These are phyloP conservation scores for Tachypleus tridentatus DNA, from an alignment of 1,140 invertebrate genomes.

Conservation along the genomic window DNA sequence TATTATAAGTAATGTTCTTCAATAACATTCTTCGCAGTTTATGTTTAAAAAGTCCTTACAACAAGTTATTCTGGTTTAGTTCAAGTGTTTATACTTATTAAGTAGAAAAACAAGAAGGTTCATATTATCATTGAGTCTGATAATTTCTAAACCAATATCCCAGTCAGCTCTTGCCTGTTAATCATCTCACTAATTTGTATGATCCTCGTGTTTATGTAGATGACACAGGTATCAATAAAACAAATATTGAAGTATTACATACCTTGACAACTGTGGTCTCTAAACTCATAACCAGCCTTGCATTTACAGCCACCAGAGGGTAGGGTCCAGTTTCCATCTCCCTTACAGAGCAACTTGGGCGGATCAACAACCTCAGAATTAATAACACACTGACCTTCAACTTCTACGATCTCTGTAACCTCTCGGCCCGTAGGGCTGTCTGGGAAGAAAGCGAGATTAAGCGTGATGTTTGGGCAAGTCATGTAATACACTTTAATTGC, in stretches of 20 bases:
- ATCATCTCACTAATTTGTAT: too few relatives aligned
- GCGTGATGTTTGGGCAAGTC: constrained; percentile 81
- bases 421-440: constrained; percentile 84
- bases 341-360: constrained; percentile 83
- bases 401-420: constrained; percentile 80
- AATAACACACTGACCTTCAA: constrained; percentile 71
- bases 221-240: too few relatives aligned
- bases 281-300: constrained; percentile 79
- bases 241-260: constrained; percentile 6
- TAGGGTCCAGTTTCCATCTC: constrained; percentile 84
- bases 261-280: constrained; percentile 27
- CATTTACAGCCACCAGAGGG: constrained; percentile 83
- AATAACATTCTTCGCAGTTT: too few relatives aligned
- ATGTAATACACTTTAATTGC: constrained; percentile 94
- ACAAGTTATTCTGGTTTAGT: too few relatives aligned
- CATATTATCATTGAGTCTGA: too few relatives aligned
- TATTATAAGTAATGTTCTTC: too few relatives aligned
- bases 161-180: too few relatives aligned
- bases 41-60: too few relatives aligned
- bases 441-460: constrained; percentile 83
- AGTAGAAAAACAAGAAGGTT: too few relatives aligned
- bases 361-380: constrained; percentile 59
- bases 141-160: too few relatives aligned
- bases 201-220: too few relatives aligned
- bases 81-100: too few relatives aligned